Base-by-base conservation (phyloP, 2,113 vertebrate genomes). In the Syrmaticus mikado region DNA sequence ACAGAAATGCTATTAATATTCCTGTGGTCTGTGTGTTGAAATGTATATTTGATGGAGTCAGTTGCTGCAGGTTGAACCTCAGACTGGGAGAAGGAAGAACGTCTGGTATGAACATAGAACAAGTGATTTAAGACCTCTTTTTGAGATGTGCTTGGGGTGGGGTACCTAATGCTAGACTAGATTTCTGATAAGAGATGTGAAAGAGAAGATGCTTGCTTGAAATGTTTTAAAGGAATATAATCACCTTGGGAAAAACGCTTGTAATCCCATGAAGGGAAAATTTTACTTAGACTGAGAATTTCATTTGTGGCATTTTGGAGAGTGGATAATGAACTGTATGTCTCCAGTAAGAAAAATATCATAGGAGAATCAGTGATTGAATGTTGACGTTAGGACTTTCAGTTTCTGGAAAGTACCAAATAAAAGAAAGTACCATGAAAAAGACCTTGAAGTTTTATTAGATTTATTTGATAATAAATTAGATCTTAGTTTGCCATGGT, bases 141-240 rank as follows among this genome's bases (percentile, higher is more conserved):
- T 40, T 53, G 11, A 12, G 60, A 17, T 36, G 43, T 1, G 0
- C 27, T 1, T 2, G 15, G 19, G 15, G 11, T 46, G 15, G 12
- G 24, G 43, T 27, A 25, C 20, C 22, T 66, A 67, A 52, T 0
- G 8, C 24, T 30, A 21, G 38, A 21, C 24, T 45, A 25, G 22
- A 58, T 40, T 85, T 74, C 52, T 67, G 61, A 15, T 53, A 46
- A 30, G 53, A 81, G 34, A 30, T 36, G 24, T 68, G 76, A 48
- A 75, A 55, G 34, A 62, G 27, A 34, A 75, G 21, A 48, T 28
- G 11, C 32, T 68, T 64, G 16, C 64, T 81, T 74, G 53, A 27
- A 36, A 41, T 32, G 8, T 48, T 81, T 43, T 50, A 36, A 36
- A 70, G 17, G 24, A 0, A 0, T 65, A 50, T 50, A 27, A 50